Conservation (phyloP, 2,113 vertebrate species). For the Orthonyx spaldingii region DNA sequence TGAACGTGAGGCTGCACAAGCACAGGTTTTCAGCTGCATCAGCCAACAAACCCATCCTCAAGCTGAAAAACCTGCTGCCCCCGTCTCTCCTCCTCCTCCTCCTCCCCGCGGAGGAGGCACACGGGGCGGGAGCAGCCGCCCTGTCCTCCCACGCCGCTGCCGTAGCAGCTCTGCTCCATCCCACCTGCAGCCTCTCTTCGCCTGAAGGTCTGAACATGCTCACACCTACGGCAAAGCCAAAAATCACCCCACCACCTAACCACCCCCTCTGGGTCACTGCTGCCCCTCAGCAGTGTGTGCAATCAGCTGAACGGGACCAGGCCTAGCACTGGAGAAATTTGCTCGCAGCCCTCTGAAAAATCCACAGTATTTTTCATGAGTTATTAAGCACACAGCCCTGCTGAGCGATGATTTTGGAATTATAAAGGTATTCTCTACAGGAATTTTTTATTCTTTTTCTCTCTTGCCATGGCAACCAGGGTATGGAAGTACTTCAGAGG, state of each 20-base stretch:
- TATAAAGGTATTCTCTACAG: slow-evolving; percentile 20
- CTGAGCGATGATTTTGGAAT: slow-evolving; percentile 39
- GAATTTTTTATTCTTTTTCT: slow-evolving; percentile 47
- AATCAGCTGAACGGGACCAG: neutral
- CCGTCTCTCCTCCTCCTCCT: neutral
- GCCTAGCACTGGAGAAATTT: neutral
- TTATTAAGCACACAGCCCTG: slow-evolving; percentile 39
- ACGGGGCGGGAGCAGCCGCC: neutral
- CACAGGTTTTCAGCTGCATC: neutral
- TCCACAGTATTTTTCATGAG: neutral
- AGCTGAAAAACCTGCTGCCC: neutral
- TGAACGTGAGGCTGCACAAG: neutral
- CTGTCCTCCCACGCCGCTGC: neutral
- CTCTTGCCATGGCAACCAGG: slow-evolving; percentile 57
- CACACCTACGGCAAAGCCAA: neutral
- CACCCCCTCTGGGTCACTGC: neutral
- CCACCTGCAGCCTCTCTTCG: neutral
- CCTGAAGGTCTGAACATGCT: neutral
- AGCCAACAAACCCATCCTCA: neutral
- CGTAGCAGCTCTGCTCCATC: rapidly evolving
- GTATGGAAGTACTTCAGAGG: neutral
- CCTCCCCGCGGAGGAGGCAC: rapidly evolving
- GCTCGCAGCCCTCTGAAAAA: neutral
- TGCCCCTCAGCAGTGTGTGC: neutral
- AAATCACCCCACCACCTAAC: neutral